Conservation (phyloP, 2,888 invertebrate genomes). For the Agonopterix alstromeriana region DNA sequence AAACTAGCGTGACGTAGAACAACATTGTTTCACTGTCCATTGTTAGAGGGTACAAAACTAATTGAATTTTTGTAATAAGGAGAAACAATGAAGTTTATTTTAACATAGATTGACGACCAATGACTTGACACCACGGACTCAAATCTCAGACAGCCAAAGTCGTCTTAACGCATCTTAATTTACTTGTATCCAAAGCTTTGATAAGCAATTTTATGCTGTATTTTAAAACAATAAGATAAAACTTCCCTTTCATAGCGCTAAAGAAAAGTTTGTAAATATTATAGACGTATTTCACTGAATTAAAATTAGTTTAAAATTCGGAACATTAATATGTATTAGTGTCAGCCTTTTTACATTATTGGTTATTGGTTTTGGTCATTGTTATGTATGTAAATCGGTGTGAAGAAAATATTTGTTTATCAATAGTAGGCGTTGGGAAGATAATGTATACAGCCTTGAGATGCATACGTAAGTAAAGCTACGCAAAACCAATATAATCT, state of each 20-base stretch:
- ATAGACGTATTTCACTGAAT: constrained; percentile 44
- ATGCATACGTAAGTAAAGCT: neutral
- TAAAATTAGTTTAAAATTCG: constrained; percentile 54
- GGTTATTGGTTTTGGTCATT: constrained; percentile 61
- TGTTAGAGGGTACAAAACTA: constrained; percentile 13
- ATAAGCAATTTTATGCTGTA: no score
- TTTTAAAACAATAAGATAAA: no score
- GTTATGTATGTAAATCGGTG: constrained; percentile 53
- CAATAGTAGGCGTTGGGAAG: constrained; percentile 18
- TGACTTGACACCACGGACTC: constrained; percentile 65
- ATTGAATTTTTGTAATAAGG: constrained; percentile 56
- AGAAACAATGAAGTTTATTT: constrained; percentile 71
- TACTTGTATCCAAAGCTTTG: no score
- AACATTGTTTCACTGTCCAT: no score
- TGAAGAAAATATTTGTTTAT: constrained; percentile 39
- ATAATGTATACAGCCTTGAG: neutral
- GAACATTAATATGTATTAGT: constrained; percentile 65
- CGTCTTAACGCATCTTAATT: constrained; percentile 1
- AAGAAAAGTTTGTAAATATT: constrained; percentile 20
- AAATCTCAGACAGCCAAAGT: constrained; percentile 30
- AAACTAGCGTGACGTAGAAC: no score
- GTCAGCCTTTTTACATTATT: constrained; percentile 61
- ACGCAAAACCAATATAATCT: no score
- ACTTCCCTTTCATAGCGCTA: no score
- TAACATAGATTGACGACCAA: constrained; percentile 71